Percentiles rank a stretch among this genome's conserved stretches.
Conservation (phyloP, 2,113 vertebrate species). For the Tor tambroides region DNA sequence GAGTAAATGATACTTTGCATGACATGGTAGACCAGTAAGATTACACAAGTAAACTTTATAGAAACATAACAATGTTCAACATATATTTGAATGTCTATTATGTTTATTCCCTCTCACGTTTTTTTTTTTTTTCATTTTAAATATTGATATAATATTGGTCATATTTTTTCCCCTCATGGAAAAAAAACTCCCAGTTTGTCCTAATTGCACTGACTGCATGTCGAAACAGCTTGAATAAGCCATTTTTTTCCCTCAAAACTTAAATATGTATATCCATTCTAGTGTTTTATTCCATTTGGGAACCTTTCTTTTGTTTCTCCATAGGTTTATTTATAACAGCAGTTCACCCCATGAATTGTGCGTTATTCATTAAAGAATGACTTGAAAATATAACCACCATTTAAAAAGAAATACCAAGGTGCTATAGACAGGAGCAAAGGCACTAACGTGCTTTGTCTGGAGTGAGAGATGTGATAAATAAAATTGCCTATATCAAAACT, state of each 20-base stretch:
- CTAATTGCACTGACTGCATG: not conserved
- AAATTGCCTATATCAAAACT: conserved; percentile 28
- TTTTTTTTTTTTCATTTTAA: not conserved
- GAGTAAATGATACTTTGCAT: not conserved
- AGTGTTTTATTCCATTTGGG: conserved; percentile 13
- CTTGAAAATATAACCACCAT: conserved; percentile 26
- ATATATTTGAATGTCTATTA: not conserved
- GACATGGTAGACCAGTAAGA: not conserved
- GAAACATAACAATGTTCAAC: not conserved
- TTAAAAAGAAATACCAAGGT: not conserved
- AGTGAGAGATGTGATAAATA: conserved; percentile 55
- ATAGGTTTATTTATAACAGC: conserved; percentile 21
- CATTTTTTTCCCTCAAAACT: conserved; percentile 3
- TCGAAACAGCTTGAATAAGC: not conserved
- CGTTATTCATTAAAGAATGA: conserved; percentile 42
- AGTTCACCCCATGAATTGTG: conserved; percentile 45
- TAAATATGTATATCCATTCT: not conserved
- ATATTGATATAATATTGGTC: conserved; percentile 11
- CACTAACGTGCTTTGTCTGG: conserved; percentile 48
- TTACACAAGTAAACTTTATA: not conserved
- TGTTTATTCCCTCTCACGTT: conserved; percentile 34
- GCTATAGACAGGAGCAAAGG: conserved; percentile 44
- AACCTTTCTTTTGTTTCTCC: conserved; percentile 16
- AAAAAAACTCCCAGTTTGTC: not conserved
- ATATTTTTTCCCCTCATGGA: not conserved